These are phyloP conservation scores for Eonycteris spelaea DNA, from an alignment of 2,113 vertebrate genomes.

Conservation along the genomic window DNA sequence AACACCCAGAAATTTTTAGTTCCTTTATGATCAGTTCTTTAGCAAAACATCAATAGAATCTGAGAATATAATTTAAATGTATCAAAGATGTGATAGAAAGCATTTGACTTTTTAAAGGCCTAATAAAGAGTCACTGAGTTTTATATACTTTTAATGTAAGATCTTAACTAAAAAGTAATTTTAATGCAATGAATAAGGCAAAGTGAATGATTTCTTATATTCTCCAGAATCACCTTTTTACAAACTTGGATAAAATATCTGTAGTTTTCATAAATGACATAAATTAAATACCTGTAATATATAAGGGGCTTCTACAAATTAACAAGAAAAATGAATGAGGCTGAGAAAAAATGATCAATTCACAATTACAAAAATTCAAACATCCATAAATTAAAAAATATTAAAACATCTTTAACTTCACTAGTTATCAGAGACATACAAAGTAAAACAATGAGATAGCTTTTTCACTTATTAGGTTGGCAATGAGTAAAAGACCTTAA, in stretches of 20 bases:
- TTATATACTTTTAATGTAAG: background rate
- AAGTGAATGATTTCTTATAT: background rate
- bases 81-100: slow-evolving; percentile 6
- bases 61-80: slow-evolving; percentile 32
- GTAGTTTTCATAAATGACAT: background rate
- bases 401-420: background rate
- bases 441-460: background rate
- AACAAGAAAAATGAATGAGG: slow-evolving; percentile 7
- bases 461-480: background rate
- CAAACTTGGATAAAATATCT: background rate
- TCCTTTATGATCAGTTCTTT: slow-evolving; percentile 31
- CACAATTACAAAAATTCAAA: background rate
- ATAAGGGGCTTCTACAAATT: background rate
- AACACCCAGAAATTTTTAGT: slow-evolving; percentile 37
- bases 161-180: background rate
- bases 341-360: background rate
- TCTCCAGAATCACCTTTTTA: background rate
- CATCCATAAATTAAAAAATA: background rate
- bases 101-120: background rate
- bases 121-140: background rate
- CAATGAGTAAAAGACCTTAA: background rate
- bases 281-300: background rate
- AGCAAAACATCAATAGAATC: slow-evolving; percentile 48
- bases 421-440: background rate
- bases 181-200: background rate